Conservation (phyloP, 2,113 vertebrate species). For the Tonatia bakeri region DNA sequence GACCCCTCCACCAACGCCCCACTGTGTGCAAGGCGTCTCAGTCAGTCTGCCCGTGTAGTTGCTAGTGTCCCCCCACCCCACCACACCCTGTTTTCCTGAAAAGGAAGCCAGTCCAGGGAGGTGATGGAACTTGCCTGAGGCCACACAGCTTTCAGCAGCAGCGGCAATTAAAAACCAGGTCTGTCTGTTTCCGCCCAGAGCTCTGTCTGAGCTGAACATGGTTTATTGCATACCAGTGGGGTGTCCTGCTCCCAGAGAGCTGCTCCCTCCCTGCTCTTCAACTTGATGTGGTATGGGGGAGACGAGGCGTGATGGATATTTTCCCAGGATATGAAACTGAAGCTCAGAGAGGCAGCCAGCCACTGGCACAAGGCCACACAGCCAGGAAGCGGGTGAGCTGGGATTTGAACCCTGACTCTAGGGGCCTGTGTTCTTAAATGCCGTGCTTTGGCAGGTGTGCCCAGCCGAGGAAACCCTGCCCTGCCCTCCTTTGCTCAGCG, state of each 20-base stretch:
- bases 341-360: neutral
- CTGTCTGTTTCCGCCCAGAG: neutral
- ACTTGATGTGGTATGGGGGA: neutral
- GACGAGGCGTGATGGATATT: neutral
- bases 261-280: neutral
- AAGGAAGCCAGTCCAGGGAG: neutral
- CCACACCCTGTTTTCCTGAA: neutral
- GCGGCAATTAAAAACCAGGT: neutral
- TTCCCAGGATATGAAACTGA: neutral
- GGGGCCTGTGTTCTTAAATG: neutral
- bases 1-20: accelerated
- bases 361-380: neutral
- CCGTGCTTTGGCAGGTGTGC: neutral
- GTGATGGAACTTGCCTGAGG: neutral
- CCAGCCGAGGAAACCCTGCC: neutral
- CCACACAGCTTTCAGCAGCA: neutral
- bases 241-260: neutral
- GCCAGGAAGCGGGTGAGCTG: neutral
- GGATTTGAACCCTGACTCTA: neutral
- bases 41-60: accelerated
- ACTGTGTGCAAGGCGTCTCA: accelerated
- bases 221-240: neutral
- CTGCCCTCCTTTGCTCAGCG: neutral
- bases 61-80: too few species aligned
- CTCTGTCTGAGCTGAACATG: neutral